Evolutionary conservation across 1,140 invertebrate species (phyloP), one percentile per base, ranked within the genome.

Genomic region (Drosophila willistoni): DNA sequence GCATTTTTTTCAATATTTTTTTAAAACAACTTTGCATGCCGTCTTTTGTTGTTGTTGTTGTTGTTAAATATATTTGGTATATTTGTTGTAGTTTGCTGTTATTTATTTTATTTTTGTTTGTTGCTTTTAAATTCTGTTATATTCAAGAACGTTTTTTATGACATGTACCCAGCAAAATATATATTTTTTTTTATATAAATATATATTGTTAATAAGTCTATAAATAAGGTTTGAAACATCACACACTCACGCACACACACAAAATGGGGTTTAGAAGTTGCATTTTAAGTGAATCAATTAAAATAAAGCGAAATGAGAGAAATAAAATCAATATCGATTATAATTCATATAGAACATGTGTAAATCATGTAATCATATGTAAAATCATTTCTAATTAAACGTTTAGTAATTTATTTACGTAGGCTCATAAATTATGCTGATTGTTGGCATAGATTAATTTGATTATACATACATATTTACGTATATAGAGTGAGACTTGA

Each of bases 161-260:
- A 90, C 86, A 90, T 90, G 86, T 90, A 90, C 86, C 86, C 86
- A 85, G 79, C 81, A 90, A 80, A 77, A 77, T 77, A 64, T 72
- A 55, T 29, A 41, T 29, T 29, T 41, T 29, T 41, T 13, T 60
- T 73, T 66, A 71, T 73, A 51, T 51, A 90, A 63, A 89, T 60
- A 78, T 56, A 51, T 66, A 65, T 29, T 69, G 42, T 51, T 71
- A 63, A 41, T 12, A 29, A 7, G 7, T 29, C 29, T 29, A 29
- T 29, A 29, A 29, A 29, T 7, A 29, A 29, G 29, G 64, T 44
- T 34, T 39, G 56, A 7, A 36, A 51, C 64, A 65, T 67, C 54
- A 73, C 62, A 22, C 59, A 62, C 65, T 60, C 60, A 67, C 61
- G 22, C 51, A 67, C 67, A 51, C 17, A 57, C 34, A 64, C 14